Conservation (phyloP, 2,888 invertebrate genomes). For the Hypomecis punctinalis region DNA sequence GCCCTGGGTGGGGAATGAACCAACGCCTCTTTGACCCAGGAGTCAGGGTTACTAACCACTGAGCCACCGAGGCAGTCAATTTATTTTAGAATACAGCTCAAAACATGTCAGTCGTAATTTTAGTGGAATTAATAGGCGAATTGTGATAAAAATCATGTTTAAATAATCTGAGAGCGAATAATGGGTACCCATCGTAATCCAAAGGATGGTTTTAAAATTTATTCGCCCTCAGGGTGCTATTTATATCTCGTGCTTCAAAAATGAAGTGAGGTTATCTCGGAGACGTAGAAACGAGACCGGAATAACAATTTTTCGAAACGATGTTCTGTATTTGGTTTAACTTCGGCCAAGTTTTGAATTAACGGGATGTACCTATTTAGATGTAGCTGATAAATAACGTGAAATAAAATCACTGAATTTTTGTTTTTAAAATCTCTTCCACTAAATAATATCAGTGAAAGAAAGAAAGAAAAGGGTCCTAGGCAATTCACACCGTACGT, state of each 20-base stretch:
- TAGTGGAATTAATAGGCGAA: neutral
- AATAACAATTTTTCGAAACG: conserved; percentile 63
- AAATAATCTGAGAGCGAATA: conserved; percentile 38
- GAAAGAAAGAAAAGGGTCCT: too few relatives aligned
- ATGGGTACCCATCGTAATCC: conserved; percentile 37
- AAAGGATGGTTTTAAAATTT: conserved; percentile 76
- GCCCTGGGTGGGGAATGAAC: too few relatives aligned
- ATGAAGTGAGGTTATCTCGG: conserved; percentile 81
- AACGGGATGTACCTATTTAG: neutral
- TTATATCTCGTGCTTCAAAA: conserved; percentile 81
- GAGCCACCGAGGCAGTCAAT: too few relatives aligned
- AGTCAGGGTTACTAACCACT: too few relatives aligned
- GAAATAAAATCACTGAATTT: too few relatives aligned
- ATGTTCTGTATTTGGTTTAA: conserved; percentile 16
- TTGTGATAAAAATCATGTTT: conserved; percentile 29
- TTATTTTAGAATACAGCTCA: neutral
- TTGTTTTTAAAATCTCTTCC: too few relatives aligned
- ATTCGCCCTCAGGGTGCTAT: conserved; percentile 79
- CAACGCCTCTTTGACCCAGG: too few relatives aligned
- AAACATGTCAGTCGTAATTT: neutral
- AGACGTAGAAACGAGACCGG: conserved; percentile 76
- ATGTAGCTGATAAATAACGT: neutral
- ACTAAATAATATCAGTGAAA: too few relatives aligned
- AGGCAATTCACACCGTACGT: too few relatives aligned
- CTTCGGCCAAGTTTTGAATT: conserved; percentile 7